Percentiles rank a stretch among this genome's conserved stretches.
These are phyloP conservation scores for Drosophila demipolita DNA, from an alignment of 2,888 invertebrate species.

Conservation along the genomic window DNA sequence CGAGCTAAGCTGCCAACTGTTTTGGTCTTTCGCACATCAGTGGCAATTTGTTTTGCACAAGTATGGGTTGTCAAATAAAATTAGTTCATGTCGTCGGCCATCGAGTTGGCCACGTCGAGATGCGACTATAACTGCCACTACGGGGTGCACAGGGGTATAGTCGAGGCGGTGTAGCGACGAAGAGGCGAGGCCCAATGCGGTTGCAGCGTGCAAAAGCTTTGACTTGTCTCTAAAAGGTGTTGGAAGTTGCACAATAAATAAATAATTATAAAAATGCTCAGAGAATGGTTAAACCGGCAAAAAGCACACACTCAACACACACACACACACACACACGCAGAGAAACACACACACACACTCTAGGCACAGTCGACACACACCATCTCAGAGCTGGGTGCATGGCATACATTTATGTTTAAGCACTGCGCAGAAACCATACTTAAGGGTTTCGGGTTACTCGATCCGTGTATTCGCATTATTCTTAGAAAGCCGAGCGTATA, in stretches of 20 bases:
- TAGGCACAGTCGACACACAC: background rate
- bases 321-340: slow-evolving; percentile 33
- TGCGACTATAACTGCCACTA: slow-evolving; percentile 52
- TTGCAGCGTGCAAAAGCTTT: slow-evolving; percentile 62
- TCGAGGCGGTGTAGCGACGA: background rate
- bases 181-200: slow-evolving; percentile 10
- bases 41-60: slow-evolving; percentile 84
- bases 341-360: slow-evolving; percentile 11
- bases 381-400: slow-evolving; percentile 37
- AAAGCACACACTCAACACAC: slow-evolving; percentile 35
- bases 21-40: slow-evolving; percentile 83
- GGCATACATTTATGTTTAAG: slow-evolving; percentile 80
- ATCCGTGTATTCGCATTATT: slow-evolving; percentile 82
- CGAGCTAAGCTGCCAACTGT: slow-evolving; percentile 64
- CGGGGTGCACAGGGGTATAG: slow-evolving; percentile 8
- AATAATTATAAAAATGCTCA: slow-evolving; percentile 79
- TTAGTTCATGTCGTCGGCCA: slow-evolving; percentile 78
- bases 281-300: slow-evolving; percentile 38
- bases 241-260: slow-evolving; percentile 85
- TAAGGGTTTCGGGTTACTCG: slow-evolving; percentile 79
- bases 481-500: slow-evolving; percentile 82
- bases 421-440: slow-evolving; percentile 81
- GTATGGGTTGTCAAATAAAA: slow-evolving; percentile 84
- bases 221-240: slow-evolving; percentile 83
- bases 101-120: slow-evolving; percentile 64